These are phyloP conservation scores for Tinea trinotella DNA, from an alignment of 2,888 invertebrate species.

Conservation along the genomic window DNA sequence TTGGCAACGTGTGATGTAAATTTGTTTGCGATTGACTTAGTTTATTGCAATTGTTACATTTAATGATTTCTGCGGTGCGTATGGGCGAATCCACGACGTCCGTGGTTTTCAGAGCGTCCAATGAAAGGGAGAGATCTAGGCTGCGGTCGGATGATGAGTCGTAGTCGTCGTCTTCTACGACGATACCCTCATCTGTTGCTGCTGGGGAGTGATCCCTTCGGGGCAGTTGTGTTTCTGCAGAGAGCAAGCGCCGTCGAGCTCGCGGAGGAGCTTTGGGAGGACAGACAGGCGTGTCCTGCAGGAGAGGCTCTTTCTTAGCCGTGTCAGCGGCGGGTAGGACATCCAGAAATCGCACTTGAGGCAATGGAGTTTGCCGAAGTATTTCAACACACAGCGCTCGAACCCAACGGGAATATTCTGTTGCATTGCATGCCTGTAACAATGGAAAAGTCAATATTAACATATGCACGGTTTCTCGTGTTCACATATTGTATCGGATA, in stretches of 20 bases:
- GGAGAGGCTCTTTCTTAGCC: conserved; percentile 49
- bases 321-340: conserved; percentile 75
- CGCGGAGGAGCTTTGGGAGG: conserved; percentile 60
- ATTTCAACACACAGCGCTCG: conserved; percentile 81
- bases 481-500: conserved; percentile 18
- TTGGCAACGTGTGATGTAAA: conserved; percentile 58
- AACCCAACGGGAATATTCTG: conserved; percentile 81
- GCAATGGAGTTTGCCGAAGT: conserved; percentile 81
- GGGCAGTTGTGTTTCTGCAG: conserved; percentile 43
- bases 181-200: conserved; percentile 68
- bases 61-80: conserved; percentile 55
- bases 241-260: conserved; percentile 54
- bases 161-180: conserved; percentile 69
- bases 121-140: conserved; percentile 60
- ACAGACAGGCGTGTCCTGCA: conserved; percentile 45
- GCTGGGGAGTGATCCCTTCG: conserved; percentile 61
- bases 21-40: conserved; percentile 39
- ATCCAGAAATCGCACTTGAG: conserved; percentile 80
- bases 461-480: neutral
- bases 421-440: conserved; percentile 79
- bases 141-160: conserved; percentile 72
- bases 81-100: conserved; percentile 56
- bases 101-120: conserved; percentile 61
- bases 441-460: conserved; percentile 28
- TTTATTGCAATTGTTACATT: conserved; percentile 64